Evolutionary conservation across 1,140 invertebrate species (phyloP).

Genomic region (Drosophila albomicans): DNA sequence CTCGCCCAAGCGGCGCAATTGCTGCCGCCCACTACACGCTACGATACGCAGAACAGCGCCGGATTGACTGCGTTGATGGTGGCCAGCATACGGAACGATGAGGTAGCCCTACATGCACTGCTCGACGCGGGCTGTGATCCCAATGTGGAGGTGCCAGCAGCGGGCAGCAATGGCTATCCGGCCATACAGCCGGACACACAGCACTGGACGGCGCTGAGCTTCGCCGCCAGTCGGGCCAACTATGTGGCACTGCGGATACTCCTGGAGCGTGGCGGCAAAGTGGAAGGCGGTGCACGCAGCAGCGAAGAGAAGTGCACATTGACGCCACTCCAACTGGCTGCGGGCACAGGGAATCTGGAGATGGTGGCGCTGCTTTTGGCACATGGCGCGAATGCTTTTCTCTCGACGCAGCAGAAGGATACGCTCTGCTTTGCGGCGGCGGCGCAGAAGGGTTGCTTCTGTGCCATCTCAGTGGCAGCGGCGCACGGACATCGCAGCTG

Average conservation of each 20-base stretch:
- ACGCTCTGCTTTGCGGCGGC: conserved; percentile 93
- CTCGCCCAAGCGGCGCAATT: conserved; percentile 91
- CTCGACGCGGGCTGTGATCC: conserved; percentile 92
- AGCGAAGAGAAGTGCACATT: conserved; percentile 94
- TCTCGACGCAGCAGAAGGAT: conserved; percentile 93
- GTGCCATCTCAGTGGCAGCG: conserved; percentile 94
- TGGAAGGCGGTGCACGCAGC: conserved; percentile 92
- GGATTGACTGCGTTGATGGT: conserved; percentile 94
- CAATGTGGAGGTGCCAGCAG: conserved; percentile 89
- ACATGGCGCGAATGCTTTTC: conserved; percentile 94
- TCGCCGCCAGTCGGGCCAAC: conserved; percentile 88
- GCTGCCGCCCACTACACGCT: conserved; percentile 89
- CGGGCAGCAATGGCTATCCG: conserved; percentile 76
- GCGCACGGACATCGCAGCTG: conserved; percentile 92
- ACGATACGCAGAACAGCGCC: conserved; percentile 91
- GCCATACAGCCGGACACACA: conserved; percentile 90
- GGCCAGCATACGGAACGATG: conserved; percentile 92
- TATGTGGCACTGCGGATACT: conserved; percentile 87
- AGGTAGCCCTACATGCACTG: conserved; percentile 89
- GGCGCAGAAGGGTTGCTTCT: conserved; percentile 93
- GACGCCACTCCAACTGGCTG: conserved; percentile 94
- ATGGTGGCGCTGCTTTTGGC: conserved; percentile 92
- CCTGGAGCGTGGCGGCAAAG: conserved; percentile 92
- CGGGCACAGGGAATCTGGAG: conserved; percentile 92
- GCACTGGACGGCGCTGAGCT: conserved; percentile 92